Base-by-base conservation (phyloP, 2,113 vertebrate genomes). In the Pipa parva region DNA sequence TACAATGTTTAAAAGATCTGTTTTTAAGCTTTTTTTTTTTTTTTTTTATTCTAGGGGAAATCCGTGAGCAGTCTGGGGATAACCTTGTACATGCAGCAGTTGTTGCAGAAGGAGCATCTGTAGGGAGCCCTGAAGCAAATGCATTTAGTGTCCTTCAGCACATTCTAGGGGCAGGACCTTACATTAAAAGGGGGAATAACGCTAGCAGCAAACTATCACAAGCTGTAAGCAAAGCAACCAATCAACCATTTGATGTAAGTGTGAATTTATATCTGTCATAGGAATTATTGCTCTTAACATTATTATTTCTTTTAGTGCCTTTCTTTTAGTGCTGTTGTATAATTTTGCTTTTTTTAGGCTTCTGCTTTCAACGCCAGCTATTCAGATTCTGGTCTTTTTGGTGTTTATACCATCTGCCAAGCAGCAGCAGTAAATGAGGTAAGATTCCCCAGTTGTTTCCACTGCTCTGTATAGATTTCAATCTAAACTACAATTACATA, bases 321-420 rank as follows among this genome's bases (percentile, higher is more conserved):
- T 7, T 33, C n/a, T 72, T 18, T 63, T 9, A 25, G 21, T 26
- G 9, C 18, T 33, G 1, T 39, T 22, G 39, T n/a, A 18, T 39
- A 17, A 3, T 4, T 18, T 10, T 27, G 3, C 12, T 5, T 12
- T 9, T 20, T 39, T 29, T 81, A 99, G 97, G 94, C 82, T 74
- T 90, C 90, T 0, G 90, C 92, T 20, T 96, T 97, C 77, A 95
- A 92, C 60, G 85, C 83, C 17, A 89, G 80, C 75, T 99, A 98
- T 81, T 90, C 91, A 0, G 97, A 99, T 81, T 95, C 94, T 45
- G 97, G 94, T 22, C 91, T 99, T 31, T 99, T 99, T 63, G 97
- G 97, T 5, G 33, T 99, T 71, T 97, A 95, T 52, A 89, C 89
- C 17, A 81, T 99, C 74, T 91, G 88, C 1, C 94, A 95, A 74